Percentiles rank a stretch among this genome's conserved stretches.
These are phyloP conservation scores for Drosophila recens DNA, from an alignment of 2,888 invertebrate species.

Conservation along the genomic window DNA sequence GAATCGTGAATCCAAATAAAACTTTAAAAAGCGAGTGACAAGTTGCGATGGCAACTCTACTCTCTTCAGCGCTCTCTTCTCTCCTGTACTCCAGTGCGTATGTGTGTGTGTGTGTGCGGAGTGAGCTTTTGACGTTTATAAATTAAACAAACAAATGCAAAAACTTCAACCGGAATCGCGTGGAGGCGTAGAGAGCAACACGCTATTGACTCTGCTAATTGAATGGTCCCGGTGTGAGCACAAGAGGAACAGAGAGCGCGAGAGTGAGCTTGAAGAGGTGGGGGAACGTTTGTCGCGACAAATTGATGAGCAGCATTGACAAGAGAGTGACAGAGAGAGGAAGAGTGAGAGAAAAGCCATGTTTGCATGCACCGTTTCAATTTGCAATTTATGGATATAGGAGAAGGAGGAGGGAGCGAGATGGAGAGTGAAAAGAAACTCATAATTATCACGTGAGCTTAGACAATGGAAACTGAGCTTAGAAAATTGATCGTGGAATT, in stretches of 20 bases:
- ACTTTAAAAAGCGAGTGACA: conserved; percentile 48
- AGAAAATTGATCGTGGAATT: conserved; percentile 5
- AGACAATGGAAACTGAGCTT: conserved; percentile 11
- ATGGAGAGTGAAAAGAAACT: no score
- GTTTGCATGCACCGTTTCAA: conserved; percentile 27
- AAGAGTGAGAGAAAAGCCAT: conserved; percentile 1
- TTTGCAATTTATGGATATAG: conserved; percentile 30
- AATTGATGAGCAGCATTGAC: conserved; percentile 26
- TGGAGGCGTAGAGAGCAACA: conserved; percentile 26
- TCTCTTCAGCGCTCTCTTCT: background rate
- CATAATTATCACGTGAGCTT: conserved; percentile 19
- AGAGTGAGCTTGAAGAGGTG: conserved; percentile 3
- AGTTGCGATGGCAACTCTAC: conserved; percentile 20
- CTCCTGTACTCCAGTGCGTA: background rate
- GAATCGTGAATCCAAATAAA: conserved; percentile 43
- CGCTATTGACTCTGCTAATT: conserved; percentile 77
- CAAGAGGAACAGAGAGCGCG: conserved; percentile 9
- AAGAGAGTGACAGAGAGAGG: background rate
- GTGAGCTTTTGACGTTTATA: conserved; percentile 64
- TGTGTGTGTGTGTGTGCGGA: conserved; percentile 21
- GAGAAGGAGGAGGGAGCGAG: background rate
- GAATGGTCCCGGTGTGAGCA: conserved; percentile 43
- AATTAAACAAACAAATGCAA: conserved; percentile 72
- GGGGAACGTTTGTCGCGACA: conserved; percentile 11
- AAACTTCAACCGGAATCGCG: conserved; percentile 11